Conservation (phyloP, 2,113 vertebrate species). For the Hepsetus odoe region DNA sequence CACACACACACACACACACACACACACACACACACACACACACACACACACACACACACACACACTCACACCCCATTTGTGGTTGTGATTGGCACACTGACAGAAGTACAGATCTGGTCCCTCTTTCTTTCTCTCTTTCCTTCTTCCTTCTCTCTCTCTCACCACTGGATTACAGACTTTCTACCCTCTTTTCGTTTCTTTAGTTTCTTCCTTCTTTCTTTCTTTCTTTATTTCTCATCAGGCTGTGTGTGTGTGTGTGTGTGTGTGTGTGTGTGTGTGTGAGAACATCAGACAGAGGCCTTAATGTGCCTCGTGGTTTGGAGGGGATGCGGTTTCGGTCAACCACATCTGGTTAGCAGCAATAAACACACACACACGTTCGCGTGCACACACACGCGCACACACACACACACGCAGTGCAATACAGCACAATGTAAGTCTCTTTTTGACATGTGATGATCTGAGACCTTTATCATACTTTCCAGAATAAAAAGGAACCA, state of each 20-base stretch:
- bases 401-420: background rate
- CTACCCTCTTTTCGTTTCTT: background rate
- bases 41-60: background rate
- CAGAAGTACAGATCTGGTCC: background rate
- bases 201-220: background rate
- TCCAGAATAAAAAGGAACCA: too few relatives aligned
- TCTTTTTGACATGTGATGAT: background rate
- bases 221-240: background rate
- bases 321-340: background rate
- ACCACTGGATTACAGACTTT: too few relatives aligned
- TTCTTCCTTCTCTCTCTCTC: background rate
- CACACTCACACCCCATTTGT: background rate
- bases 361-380: background rate
- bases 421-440: background rate
- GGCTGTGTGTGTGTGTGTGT: background rate
- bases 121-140: background rate
- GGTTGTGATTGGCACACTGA: background rate
- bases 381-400: background rate
- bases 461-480: too few relatives aligned
- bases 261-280: background rate
- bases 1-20: background rate
- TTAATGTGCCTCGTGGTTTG: background rate
- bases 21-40: background rate
- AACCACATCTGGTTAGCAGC: conserved; percentile 1
- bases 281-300: background rate